Evolutionary conservation across 2,113 vertebrate genomes (phyloP).

Genomic region (Siniperca chuatsi): DNA sequence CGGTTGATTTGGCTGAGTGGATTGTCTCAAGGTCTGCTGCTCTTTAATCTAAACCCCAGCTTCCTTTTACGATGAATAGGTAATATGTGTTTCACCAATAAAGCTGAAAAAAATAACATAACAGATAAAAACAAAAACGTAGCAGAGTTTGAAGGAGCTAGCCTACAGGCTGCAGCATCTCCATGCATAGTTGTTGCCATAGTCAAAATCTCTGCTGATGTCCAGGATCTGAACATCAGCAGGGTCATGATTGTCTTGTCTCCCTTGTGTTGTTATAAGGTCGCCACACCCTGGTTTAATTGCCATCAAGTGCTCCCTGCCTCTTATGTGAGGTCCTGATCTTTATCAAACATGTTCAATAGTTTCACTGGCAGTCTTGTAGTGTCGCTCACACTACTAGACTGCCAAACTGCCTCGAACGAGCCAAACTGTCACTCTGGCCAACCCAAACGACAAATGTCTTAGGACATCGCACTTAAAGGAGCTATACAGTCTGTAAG

Average conservation of each 20-base stretch:
- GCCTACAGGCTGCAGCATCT: too few species aligned
- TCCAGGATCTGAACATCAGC: neutral
- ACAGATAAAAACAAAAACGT: too few species aligned
- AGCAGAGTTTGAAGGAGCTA: too few species aligned
- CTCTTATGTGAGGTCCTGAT: conserved; percentile 43
- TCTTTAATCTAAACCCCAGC: too few species aligned
- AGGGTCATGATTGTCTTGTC: conserved; percentile 30
- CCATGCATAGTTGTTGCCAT: too few species aligned
- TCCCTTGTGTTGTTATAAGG: conserved; percentile 20
- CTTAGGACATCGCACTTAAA: neutral
- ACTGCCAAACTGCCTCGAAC: neutral
- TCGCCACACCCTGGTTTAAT: conserved; percentile 21
- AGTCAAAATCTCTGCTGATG: too few species aligned
- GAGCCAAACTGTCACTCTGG: neutral
- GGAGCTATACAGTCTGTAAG: too few species aligned
- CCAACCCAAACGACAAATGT: neutral
- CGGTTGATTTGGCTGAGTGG: too few species aligned
- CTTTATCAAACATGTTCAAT: conserved; percentile 54
- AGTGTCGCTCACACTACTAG: neutral
- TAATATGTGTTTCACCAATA: too few species aligned
- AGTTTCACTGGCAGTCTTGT: conserved; percentile 8
- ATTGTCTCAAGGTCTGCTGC: too few species aligned
- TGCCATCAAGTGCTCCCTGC: conserved; percentile 11
- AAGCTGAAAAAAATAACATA: too few species aligned
- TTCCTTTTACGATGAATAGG: too few species aligned